These are phyloP conservation scores for Sarcophaga subvicina DNA, from an alignment of 2,888 invertebrate genomes.

Conservation along the genomic window DNA sequence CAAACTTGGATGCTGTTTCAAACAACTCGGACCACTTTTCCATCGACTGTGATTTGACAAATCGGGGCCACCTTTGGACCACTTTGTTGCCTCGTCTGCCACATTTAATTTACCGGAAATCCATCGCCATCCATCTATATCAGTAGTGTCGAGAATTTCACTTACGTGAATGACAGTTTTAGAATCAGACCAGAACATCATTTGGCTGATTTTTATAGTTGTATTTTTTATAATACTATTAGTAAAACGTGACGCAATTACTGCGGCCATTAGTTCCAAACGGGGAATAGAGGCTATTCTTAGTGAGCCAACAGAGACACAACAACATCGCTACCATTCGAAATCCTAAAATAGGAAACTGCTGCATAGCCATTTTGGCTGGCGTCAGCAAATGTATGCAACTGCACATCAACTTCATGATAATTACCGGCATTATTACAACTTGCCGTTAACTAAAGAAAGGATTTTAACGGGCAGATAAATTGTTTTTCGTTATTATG, in stretches of 20 bases:
- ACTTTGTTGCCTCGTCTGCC: slow-evolving; percentile 43
- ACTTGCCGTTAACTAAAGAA: too few species aligned
- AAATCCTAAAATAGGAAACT: slow-evolving; percentile 32
- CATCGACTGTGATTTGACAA: slow-evolving; percentile 37
- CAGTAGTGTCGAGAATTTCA: slow-evolving; percentile 45
- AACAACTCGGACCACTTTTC: slow-evolving; percentile 12
- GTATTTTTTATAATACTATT: slow-evolving; percentile 10
- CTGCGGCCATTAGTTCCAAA: slow-evolving; percentile 62
- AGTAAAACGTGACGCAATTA: slow-evolving; percentile 42
- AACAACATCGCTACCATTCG: slow-evolving; percentile 6
- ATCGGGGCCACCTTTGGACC: slow-evolving; percentile 28
- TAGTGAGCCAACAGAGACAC: slow-evolving; percentile 45
- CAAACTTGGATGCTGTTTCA: slow-evolving; percentile 8
- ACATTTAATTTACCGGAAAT: slow-evolving; percentile 46
- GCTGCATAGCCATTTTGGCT: slow-evolving; percentile 45
- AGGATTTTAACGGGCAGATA: too few species aligned
- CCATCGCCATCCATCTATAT: slow-evolving; percentile 36
- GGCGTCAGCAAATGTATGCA: background rate
- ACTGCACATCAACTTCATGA: slow-evolving; percentile 15
- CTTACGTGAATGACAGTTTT: slow-evolving; percentile 44
- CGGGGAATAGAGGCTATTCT: slow-evolving; percentile 60
- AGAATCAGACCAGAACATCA: slow-evolving; percentile 34
- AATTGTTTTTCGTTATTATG: too few species aligned
- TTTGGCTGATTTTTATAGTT: slow-evolving; percentile 36
- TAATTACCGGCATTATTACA: background rate